phyloP scores from a whole-genome alignment of 2,888 invertebrate genomes.

The Apomyelois bistriatella region DNA sequence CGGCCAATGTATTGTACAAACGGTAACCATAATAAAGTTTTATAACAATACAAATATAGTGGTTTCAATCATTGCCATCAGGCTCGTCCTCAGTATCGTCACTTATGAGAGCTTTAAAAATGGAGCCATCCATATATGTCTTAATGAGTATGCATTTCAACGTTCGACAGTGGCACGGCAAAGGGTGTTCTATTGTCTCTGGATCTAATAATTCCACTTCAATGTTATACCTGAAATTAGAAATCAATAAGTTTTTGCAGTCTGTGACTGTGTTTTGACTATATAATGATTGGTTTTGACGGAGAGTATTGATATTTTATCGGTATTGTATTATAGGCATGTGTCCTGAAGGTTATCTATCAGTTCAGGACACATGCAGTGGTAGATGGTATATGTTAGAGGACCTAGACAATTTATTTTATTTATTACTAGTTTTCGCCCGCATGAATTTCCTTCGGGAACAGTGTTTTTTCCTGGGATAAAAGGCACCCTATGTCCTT shows the following conservation, averaged over 20 bases:
- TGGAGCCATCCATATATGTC: slow-evolving; percentile 77
- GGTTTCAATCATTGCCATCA: background rate
- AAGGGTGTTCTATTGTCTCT: slow-evolving; percentile 84
- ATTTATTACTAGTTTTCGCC: too few relatives aligned
- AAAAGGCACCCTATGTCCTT: too few relatives aligned
- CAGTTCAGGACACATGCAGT: too few relatives aligned
- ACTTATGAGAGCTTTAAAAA: slow-evolving; percentile 28
- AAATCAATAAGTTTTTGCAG: background rate
- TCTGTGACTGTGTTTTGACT: too few relatives aligned
- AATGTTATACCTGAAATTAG: slow-evolving; percentile 81
- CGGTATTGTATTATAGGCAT: too few relatives aligned
- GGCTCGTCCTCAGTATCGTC: slow-evolving; percentile 2
- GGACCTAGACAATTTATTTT: too few relatives aligned
- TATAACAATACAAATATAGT: background rate
- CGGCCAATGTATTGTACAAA: background rate
- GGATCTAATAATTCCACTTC: slow-evolving; percentile 85
- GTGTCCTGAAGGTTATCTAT: too few relatives aligned
- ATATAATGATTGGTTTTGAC: too few relatives aligned
- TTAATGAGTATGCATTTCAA: slow-evolving; percentile 88
- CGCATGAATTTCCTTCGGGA: too few relatives aligned
- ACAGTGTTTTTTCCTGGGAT: too few relatives aligned
- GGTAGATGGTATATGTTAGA: too few relatives aligned
- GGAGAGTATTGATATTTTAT: too few relatives aligned
- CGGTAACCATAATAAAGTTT: background rate
- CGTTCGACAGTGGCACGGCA: slow-evolving; percentile 88